A percentile compares a stretch with the other conserved stretches of the same genome.
Conservation (phyloP, 2,888 invertebrate genomes). For the Acrobasis repandana region DNA sequence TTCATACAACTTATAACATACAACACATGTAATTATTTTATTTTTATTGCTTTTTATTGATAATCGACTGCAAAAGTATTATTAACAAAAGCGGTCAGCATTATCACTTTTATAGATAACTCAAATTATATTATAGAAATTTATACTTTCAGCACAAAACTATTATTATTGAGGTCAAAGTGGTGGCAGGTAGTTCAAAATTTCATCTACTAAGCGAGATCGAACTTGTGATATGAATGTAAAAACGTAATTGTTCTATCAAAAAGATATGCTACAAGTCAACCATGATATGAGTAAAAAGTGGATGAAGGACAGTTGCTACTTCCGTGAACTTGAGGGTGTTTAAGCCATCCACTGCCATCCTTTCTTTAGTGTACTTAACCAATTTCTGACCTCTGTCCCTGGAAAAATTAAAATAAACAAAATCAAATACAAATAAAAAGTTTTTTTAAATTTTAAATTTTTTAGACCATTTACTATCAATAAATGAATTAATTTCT, state of each 20-base stretch:
- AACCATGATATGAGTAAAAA: constrained; percentile 85
- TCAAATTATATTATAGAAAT: too few species aligned
- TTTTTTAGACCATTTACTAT: too few species aligned
- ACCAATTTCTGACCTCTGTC: constrained; percentile 61
- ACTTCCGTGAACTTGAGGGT: constrained; percentile 82
- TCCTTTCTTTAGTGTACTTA: constrained; percentile 44
- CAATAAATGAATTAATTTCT: too few species aligned
- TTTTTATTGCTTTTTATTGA: too few species aligned
- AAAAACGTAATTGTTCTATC: constrained; percentile 19
- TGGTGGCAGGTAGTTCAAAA: constrained; percentile 26
- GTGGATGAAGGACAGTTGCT: constrained; percentile 79
- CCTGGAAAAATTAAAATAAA: constrained; percentile 53
- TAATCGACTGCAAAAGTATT: too few species aligned
- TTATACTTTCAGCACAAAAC: too few species aligned
- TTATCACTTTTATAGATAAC: too few species aligned
- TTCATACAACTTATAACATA: too few species aligned
- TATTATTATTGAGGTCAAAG: constrained; percentile 23
- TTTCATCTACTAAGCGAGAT: constrained; percentile 35
- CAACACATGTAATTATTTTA: too few species aligned
- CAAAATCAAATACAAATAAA: too few species aligned
- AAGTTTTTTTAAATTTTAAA: too few species aligned
- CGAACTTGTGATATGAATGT: constrained; percentile 43
- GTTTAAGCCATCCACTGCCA: constrained; percentile 84
- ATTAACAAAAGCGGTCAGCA: too few species aligned
- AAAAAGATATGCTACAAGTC: constrained; percentile 67